Percentiles rank a stretch among this genome's conserved stretches.
Evolutionary conservation across 2,113 vertebrate genomes (phyloP).

Genomic region (cattle (Bos taurus)): ARS-UCD2.0 NC_037329.1:106642501-106643000

Average conservation of each 20-base stretch:
- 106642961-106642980: background rate
- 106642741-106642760: background rate
- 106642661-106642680: conserved; percentile 83
- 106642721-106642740: background rate
- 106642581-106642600: conserved; percentile 70
- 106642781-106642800: background rate
- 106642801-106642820: background rate
- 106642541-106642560: conserved; percentile 88
- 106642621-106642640: conserved; percentile 78
- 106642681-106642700: conserved; percentile 70
- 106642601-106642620: conserved; percentile 68
- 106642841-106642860: background rate
- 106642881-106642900: background rate
- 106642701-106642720: background rate
- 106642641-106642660: conserved; percentile 76
- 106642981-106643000: background rate
- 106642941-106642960: background rate
- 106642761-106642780: background rate
- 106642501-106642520: background rate
- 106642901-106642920: background rate
- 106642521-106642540: conserved; percentile 72
- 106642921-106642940: background rate
- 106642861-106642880: background rate
- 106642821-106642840: background rate
- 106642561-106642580: conserved; percentile 77